These are phyloP conservation scores for Papilio demoleus DNA, from an alignment of 2,888 invertebrate species.

Conservation along the genomic window DNA sequence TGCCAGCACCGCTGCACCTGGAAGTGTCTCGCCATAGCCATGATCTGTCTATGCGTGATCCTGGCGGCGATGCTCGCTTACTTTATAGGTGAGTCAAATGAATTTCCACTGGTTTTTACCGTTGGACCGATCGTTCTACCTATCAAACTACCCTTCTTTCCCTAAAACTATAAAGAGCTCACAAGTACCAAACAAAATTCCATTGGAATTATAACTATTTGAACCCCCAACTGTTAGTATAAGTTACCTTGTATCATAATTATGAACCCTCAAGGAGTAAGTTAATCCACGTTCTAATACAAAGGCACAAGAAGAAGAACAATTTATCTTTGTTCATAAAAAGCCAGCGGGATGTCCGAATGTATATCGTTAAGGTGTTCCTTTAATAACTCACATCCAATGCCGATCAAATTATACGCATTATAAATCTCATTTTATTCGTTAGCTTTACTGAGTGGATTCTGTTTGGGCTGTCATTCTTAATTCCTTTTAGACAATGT, in stretches of 20 bases:
- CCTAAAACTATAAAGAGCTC: background rate
- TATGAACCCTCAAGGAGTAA: constrained; percentile 26
- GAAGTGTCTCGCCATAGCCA: constrained; percentile 97
- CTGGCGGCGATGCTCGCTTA: constrained; percentile 97
- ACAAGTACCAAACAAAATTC: background rate
- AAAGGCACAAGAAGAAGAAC: constrained; percentile 54
- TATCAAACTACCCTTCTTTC: too few relatives aligned
- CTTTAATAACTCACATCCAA: constrained; percentile 79
- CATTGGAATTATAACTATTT: background rate
- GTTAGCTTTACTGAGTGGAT: constrained; percentile 58
- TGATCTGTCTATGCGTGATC: constrained; percentile 95
- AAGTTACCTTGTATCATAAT: constrained; percentile 19
- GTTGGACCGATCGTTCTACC: too few relatives aligned
- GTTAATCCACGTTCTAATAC: constrained; percentile 34
- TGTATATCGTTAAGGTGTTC: constrained; percentile 73
- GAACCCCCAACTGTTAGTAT: constrained; percentile 11
- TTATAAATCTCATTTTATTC: constrained; percentile 69
- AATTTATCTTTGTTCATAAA: constrained; percentile 78
- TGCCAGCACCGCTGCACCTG: constrained; percentile 97
- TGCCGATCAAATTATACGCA: constrained; percentile 77
- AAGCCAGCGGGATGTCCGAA: constrained; percentile 71
- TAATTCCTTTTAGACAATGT: constrained; percentile 34
- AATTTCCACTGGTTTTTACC: background rate
- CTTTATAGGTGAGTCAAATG: constrained; percentile 92
- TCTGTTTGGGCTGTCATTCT: constrained; percentile 40